These are phyloP conservation scores for Gallinago nigripennis DNA, from an alignment of 2,797 vertebrate genomes.

Conservation along the genomic window DNA sequence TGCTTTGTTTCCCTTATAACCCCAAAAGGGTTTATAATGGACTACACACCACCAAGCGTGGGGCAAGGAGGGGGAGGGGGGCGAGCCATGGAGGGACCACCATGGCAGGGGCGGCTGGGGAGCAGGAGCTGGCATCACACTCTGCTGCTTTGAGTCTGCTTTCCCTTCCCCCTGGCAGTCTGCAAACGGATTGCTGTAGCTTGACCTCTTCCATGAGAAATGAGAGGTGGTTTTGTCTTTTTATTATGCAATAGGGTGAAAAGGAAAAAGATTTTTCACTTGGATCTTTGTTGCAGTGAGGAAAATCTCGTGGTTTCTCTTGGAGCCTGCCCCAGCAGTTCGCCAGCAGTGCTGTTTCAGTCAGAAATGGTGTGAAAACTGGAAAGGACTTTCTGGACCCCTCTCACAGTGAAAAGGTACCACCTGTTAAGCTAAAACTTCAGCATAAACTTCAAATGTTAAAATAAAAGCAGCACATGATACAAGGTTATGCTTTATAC, in stretches of 20 bases:
- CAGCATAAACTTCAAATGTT: not conserved
- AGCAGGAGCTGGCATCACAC: accelerated
- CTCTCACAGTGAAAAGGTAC: not conserved
- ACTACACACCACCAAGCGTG: accelerated
- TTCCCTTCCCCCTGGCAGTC: not conserved
- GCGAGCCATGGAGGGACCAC: too few relatives aligned
- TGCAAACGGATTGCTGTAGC: not conserved
- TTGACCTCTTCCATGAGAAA: not conserved
- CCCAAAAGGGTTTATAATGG: not conserved
- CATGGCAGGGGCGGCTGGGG: accelerated
- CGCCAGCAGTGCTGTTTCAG: not conserved
- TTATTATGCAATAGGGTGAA: not conserved
- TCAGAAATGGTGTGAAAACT: not conserved
- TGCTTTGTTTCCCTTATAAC: not conserved
- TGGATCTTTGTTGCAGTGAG: not conserved
- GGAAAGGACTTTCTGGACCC: not conserved
- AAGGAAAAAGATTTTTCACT: not conserved
- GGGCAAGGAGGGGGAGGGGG: accelerated
- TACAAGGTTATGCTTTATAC: not conserved
- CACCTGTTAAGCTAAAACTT: not conserved
- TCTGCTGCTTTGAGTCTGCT: not conserved
- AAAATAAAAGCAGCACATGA: not conserved
- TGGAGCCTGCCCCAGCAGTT: not conserved
- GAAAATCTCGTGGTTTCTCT: not conserved
- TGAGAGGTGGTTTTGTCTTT: not conserved